Percentiles rank a stretch among this genome's conserved stretches.
phyloP scores from a whole-genome alignment of 2,888 invertebrate species.

The Leucophora obtusa region DNA sequence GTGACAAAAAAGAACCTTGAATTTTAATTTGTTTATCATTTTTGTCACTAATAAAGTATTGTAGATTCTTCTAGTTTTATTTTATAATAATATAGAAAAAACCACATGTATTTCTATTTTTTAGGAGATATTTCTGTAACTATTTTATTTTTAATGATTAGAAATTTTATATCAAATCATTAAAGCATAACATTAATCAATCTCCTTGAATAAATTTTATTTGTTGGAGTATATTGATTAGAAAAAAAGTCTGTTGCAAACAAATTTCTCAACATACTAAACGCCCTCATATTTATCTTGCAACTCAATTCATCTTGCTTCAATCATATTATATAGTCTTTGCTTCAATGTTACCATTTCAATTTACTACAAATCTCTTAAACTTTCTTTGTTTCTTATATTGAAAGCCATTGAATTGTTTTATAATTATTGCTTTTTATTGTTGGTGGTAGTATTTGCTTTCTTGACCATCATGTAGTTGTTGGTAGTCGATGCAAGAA shows the following conservation, averaged over 20 bases:
- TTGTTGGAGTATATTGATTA: neutral
- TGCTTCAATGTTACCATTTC: neutral
- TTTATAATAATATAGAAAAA: neutral
- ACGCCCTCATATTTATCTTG: constrained; percentile 4
- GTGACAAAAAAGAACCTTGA: constrained; percentile 46
- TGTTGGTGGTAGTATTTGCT: constrained; percentile 3
- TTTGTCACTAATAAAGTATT: constrained; percentile 16
- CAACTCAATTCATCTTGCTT: constrained; percentile 1
- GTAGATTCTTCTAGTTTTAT: neutral
- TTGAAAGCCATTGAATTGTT: neutral
- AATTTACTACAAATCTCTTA: neutral
- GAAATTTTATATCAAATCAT: neutral
- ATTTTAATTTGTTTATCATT: constrained; percentile 55
- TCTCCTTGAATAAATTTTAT: neutral
- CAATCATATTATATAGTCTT: no score
- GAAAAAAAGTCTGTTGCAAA: neutral
- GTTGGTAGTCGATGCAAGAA: neutral
- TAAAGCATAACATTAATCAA: constrained; percentile 6
- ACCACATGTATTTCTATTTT: neutral
- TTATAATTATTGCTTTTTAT: neutral
- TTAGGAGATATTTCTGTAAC: neutral
- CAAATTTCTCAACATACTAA: neutral
- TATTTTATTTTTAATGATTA: neutral
- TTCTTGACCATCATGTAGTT: constrained; percentile 6
- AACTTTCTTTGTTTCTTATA: constrained; percentile 1